Base-by-base conservation (phyloP, 1,140 invertebrate species). In the Drosophila serrata region DNA sequence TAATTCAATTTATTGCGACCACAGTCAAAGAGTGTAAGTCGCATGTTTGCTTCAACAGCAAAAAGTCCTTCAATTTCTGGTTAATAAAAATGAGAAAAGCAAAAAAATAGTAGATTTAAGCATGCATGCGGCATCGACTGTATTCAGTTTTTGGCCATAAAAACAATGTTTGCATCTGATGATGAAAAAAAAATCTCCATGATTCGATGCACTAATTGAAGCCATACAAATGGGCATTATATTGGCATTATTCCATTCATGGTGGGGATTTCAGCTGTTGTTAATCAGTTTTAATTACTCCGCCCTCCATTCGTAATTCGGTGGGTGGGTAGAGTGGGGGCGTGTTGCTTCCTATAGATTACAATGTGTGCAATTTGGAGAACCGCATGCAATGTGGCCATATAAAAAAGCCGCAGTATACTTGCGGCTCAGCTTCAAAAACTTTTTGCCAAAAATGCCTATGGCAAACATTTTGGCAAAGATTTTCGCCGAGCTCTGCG, bases 381-480 rank as follows among this genome's bases (percentile, higher is more conserved):
- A 59, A 79, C 76, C 84, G 61, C 84, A 77, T 80, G 68, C 75
- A 82, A 39, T 79, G 81, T 62, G 82, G 79, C 43, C 69, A 58
- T 67, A 75, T 86, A 88, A 79, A 82, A 82, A 84, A 84, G 75
- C 75, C 72, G 72, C 75, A 78, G 85, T 73, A 78, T 74, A 84
- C 80, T 88, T 88, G 63, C 80, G 63, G 64, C 37, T 39, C 35
- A 24, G 74, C 74, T 67, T 63, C 46, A 63, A 49, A 88, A 81
- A 69, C 69, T 86, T 77, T 81, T 78, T 35, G 60, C 63, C 80
- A 49, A 70, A 70, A 88, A 87, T 88, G 84, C 81, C 85, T 88
- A 90, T 84, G 85, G 84, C 80, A 78, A 88, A 88, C 84, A 88
- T 88, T 88, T 88, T 78, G 84, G 85, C 63, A 90, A 87, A 90